Evolutionary conservation across 2,797 vertebrate genomes (phyloP).

Genomic region (Lutjanus campechanus): DNA sequence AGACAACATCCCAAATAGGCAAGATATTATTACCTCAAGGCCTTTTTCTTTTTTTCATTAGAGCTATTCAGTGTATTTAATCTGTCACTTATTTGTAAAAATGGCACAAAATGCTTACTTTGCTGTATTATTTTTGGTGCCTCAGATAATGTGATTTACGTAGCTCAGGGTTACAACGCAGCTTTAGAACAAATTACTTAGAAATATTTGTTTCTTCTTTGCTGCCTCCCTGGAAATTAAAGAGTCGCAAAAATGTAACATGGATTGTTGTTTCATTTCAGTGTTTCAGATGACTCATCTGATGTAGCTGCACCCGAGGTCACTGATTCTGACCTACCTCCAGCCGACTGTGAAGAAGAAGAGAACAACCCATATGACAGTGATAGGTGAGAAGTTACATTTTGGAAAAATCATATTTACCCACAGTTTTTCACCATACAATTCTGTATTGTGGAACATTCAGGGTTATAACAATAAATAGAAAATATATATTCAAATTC

Average conservation of each 20-base stretch:
- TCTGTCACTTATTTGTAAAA: not conserved
- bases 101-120: not conserved
- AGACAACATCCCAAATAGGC: conserved; percentile 52
- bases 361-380: conserved; percentile 69
- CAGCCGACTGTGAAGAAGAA: conserved; percentile 66
- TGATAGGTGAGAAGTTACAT: conserved; percentile 47
- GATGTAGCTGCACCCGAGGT: conserved; percentile 46
- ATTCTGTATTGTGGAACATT: no score
- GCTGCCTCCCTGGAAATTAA: not conserved
- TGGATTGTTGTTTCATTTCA: conserved; percentile 35
- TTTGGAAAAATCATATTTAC: no score
- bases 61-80: not conserved
- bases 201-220: not conserved
- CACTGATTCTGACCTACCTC: conserved; percentile 48
- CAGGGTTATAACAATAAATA: no score
- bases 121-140: not conserved
- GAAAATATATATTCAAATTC: no score
- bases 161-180: no score
- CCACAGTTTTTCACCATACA: no score
- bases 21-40: conserved; percentile 5
- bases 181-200: not conserved
- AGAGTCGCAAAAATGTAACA: not conserved
- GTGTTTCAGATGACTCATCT: conserved; percentile 45
- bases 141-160: not conserved
- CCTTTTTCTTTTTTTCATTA: not conserved